These are phyloP conservation scores for cattle (Bos taurus) DNA, from an alignment of 2,113 vertebrate genomes.

Conservation along the genomic window DNA sequence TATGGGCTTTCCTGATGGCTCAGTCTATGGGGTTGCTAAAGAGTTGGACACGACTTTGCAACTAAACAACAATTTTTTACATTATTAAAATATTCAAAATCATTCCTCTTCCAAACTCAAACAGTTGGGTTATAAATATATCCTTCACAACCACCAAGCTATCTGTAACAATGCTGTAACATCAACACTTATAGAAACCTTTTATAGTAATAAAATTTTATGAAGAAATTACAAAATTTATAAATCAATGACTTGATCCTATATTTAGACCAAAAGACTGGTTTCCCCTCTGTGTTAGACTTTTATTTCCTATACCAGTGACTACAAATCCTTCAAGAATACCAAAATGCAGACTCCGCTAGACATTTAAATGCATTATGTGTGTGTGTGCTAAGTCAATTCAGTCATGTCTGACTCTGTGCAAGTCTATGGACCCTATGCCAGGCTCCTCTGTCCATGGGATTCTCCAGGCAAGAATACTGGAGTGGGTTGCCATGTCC, in stretches of 20 bases:
- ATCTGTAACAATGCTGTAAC: not conserved
- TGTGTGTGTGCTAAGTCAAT: not conserved
- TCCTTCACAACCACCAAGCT: not conserved
- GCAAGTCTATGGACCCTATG: not conserved
- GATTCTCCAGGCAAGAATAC: not conserved
- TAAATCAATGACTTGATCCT: not conserved
- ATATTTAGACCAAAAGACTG: not conserved
- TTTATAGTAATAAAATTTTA: not conserved
- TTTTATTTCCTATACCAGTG: not conserved
- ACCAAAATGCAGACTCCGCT: not conserved
- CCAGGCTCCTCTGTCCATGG: not conserved
- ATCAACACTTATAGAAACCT: not conserved
- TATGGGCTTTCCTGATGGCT: not conserved
- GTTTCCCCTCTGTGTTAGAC: not conserved
- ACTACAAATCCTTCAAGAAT: not conserved
- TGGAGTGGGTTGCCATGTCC: not conserved
- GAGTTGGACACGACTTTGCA: not conserved
- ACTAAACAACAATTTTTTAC: not conserved
- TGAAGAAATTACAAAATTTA: not conserved
- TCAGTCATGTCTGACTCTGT: not conserved
- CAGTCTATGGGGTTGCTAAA: not conserved
- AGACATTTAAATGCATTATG: not conserved
- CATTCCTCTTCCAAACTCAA: not conserved
- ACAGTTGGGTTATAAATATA: not conserved
- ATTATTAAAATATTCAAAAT: not conserved